Base-by-base conservation (phyloP, 2,113 vertebrate genomes). In the Pterocles orientalis region DNA sequence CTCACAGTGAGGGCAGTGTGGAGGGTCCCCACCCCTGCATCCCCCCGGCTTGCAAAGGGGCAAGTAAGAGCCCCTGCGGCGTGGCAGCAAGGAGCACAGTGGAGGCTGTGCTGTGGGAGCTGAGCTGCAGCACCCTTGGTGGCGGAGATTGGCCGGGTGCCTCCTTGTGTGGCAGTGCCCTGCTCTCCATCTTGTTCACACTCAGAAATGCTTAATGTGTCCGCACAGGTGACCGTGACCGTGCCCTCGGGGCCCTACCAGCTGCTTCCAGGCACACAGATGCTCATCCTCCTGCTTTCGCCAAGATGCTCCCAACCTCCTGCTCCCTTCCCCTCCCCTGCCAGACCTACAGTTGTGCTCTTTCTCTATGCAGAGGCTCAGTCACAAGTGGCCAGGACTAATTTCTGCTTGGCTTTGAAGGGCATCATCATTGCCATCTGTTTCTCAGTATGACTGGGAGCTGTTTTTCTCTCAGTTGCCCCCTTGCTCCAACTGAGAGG, bases 361-460 rank as follows among this genome's bases (percentile, higher is more conserved):
- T 54, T 91, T 60, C 33, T 64, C 33, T 81, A 8, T 86, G 81
- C 65, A n/a, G 66, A 86, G n/a, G 10, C 56, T 58, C 43, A 20
- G 18, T 51, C 43, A 71, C 39, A 56, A 71, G 12, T 53, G 47
- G 12, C 28, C 54, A 45, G 28, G 47, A 51, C 48, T 48, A 12
- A 78, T 95, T 92, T 79, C 73, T 87, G 24, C 58, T 91, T 51
- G 31, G 24, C 41, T 90, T 85, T n/a, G 26, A 82, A 69, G 45
- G 45, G 7, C 36, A 41, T 19, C 8, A 7, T 66, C 41, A 58
- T 57, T 33, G 29, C 34, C 54, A 1, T 76, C 24, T 48, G 45
- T 68, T 92, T 75, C 73, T 94, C 65, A 21, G 39, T 18, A 16
- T 51, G 17, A n/a, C 25, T 61, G 53, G 53, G 47, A 83, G 25